Base-by-base conservation (phyloP, 2,113 vertebrate species). In the Ornithorhynchus anatinus region DNA sequence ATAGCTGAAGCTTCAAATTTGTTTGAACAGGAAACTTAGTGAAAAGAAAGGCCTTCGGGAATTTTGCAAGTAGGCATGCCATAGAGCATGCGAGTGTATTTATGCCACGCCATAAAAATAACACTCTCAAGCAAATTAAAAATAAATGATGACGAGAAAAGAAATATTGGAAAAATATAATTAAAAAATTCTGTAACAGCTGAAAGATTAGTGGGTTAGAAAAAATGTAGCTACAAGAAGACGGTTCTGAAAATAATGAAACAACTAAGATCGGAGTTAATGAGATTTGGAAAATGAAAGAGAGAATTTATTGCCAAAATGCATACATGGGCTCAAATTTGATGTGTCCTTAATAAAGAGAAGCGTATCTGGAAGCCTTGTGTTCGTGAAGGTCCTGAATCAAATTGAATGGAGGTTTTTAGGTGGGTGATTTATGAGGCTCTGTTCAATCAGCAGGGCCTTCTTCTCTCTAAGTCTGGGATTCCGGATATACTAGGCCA, bases 171-270 rank as follows among this genome's bases (percentile, higher is more conserved):
- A 20, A 85, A 48, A 81, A 84, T 80, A 68, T 84, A 79, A 81
- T 81, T 85, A 81, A 68, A 82, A 85, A 79, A 72, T 77, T 70
- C 50, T 64, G 37, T 68, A 82, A 80, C 67, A 67, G 53, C 63
- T 84, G 75, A 88, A 60, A 85, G 75, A 85, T 85, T 77, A 71
- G 70, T 80, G 68, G 59, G 53, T 68, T 61, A 47, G 63, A n/a
- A 57, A 75, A 85, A 72, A 70, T 51, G 37, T 15, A 63, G 70
- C 69, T 63, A 69, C 54, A 62, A 65, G 80, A 81, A 85, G 86
- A 84, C 78, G 80, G 75, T 60, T 88, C 57, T 80, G 70, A 75
- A 88, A 84, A 85, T 85, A 82, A 88, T 84, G 83, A 85, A 85
- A 72, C 78, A 80, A 67, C 20, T 1, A 19, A 84, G 75, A 82